Evolutionary conservation across 2,113 vertebrate genomes (phyloP).

Genomic region (Calyptomena viridis): DNA sequence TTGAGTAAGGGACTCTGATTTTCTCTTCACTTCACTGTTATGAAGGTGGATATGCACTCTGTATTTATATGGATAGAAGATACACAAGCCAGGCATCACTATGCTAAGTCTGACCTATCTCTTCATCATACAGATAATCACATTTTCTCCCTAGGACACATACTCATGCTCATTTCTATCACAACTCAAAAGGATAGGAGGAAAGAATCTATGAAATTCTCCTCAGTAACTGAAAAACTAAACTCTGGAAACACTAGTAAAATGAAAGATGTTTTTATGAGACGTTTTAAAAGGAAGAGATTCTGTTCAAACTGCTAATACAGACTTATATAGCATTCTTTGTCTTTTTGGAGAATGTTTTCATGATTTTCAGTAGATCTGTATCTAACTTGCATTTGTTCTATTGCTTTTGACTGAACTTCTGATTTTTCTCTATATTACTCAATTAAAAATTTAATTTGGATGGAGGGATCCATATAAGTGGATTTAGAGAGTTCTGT

Average conservation of each 20-base stretch:
- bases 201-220: not conserved
- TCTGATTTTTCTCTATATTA: not conserved
- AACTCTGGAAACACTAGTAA: not conserved
- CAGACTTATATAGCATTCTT: not conserved
- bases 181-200: not conserved
- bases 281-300: not conserved
- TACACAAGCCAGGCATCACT: not conserved
- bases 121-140: not conserved
- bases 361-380: not conserved
- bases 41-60: not conserved
- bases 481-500: not conserved
- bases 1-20: not conserved
- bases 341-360: not conserved
- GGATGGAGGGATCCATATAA: not conserved
- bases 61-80: not conserved
- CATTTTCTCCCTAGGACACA: not conserved
- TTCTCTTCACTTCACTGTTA: not conserved
- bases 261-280: not conserved
- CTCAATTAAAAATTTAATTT: not conserved
- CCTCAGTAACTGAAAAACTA: not conserved
- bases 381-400: not conserved
- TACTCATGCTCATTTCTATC: not conserved
- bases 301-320: not conserved
- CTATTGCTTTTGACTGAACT: not conserved
- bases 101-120: not conserved